These are phyloP conservation scores for Anguilla marmorata DNA, from an alignment of 2,797 vertebrate species.

Conservation along the genomic window DNA sequence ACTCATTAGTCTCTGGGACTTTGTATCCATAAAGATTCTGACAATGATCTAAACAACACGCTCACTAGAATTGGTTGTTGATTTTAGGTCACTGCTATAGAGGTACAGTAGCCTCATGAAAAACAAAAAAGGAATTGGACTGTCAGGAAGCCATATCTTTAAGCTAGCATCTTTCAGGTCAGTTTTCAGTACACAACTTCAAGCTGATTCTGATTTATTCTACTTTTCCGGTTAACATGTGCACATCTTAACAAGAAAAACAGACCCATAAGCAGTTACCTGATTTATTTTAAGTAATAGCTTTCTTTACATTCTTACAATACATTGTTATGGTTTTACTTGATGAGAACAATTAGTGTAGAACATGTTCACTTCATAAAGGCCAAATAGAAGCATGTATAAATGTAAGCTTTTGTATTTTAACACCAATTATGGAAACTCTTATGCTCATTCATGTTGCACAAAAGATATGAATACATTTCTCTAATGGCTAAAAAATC, in stretches of 20 bases:
- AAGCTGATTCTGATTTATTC: neutral
- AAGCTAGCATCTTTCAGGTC: no score
- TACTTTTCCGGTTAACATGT: neutral
- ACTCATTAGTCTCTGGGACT: constrained; percentile 47
- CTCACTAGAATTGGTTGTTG: neutral
- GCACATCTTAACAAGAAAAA: no score
- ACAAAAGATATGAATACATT: neutral
- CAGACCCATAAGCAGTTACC: no score
- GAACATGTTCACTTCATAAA: neutral
- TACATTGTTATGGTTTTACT: neutral
- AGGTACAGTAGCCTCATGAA: neutral
- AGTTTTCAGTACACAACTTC: neutral
- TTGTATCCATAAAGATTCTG: constrained; percentile 42
- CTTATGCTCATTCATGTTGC: no score
- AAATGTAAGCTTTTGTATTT: neutral
- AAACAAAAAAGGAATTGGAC: neutral
- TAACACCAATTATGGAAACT: neutral
- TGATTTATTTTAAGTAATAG: no score
- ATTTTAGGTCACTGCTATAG: neutral
- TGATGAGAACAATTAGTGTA: neutral
- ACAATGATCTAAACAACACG: constrained; percentile 48
- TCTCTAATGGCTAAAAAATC: neutral
- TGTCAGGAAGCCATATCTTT: neutral
- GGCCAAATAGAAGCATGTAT: no score
- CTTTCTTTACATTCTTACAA: neutral